Evolutionary conservation across 2,113 vertebrate species (phyloP), one percentile per base, ranked within the genome.

Genomic region (Pongo abelii): DNA sequence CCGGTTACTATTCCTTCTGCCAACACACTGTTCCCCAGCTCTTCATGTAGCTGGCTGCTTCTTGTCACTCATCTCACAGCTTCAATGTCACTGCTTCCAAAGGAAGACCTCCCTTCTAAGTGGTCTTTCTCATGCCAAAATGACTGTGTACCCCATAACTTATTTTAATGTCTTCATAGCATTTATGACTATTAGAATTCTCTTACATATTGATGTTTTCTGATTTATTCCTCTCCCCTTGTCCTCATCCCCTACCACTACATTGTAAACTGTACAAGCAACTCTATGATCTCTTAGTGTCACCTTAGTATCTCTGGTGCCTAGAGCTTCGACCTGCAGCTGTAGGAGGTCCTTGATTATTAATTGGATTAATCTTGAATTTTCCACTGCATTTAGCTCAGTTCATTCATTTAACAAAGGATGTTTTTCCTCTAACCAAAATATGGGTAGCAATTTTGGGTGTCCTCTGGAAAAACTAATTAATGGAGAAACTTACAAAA

Each of bases 171-270:
- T 89, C 40, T 88, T 30, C 50, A 8, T 3, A 8, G 57, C 20
- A 27, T n/a, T 32, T 30, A 18, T 43, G 38, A 57, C 69, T 38
- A 13, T 52, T 35, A 32, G 64, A 52, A 8, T 13, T 85, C 38
- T 78, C 35, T 67, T 27, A 9, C 6, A 38, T 59, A 86, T 22
- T 35, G 89, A 70, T 38, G 9, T 67, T 38, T 81, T 55, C 83
- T 50, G 61, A 81, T 93, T 75, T 61, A 6, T 16, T 72, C 52
- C 74, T 64, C 8, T 90, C 22, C 10, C n/a, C 10, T 74, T 8
- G 2, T 38, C 32, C 2, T 27, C 7, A 32, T 0, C 1, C 40
- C 17, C 8, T 7, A 32, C 20, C 25, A 35, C n/a, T n/a, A 64
- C 55, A 27, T 17, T 38, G 30, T 57, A 67, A 67, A 35, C 57